A percentile compares a stretch with the other conserved stretches of the same genome.
Evolutionary conservation across 2,888 invertebrate species (phyloP).

Genomic region (Amphiduros pacificus): DNA sequence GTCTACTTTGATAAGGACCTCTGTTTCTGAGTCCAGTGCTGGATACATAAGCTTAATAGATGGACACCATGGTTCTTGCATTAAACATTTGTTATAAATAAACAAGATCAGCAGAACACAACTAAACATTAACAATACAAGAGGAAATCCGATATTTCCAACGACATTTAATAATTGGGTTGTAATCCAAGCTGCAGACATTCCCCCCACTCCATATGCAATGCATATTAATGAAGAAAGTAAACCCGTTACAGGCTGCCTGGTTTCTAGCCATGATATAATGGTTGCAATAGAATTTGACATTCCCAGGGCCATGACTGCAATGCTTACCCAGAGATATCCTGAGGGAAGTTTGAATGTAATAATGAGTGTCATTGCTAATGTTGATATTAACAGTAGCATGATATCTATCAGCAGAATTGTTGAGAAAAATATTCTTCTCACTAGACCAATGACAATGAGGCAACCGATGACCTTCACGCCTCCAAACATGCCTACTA

Average conservation of each 20-base stretch:
- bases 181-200: slow-evolving; percentile 1
- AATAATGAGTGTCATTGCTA: background rate
- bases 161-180: background rate
- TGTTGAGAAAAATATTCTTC: background rate
- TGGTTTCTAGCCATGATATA: slow-evolving; percentile 6
- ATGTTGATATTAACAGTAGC: background rate
- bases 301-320: slow-evolving; percentile 4
- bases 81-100: too few relatives aligned
- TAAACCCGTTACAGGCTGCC: background rate
- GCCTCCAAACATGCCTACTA: slow-evolving; percentile 1
- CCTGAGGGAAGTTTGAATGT: too few relatives aligned
- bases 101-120: too few relatives aligned
- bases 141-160: slow-evolving; percentile 2
- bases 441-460: slow-evolving; percentile 5
- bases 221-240: slow-evolving; percentile 4
- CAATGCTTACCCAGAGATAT: slow-evolving; percentile 6
- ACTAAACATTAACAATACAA: background rate
- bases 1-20: too few relatives aligned
- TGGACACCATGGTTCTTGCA: too few relatives aligned
- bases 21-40: too few relatives aligned
- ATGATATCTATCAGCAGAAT: slow-evolving; percentile 5
- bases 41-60: too few relatives aligned
- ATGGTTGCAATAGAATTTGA: slow-evolving; percentile 11
- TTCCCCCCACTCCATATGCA: slow-evolving; percentile 1
- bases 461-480: slow-evolving; percentile 6